phyloP scores from a whole-genome alignment of 2,888 invertebrate genomes.

The Lasioglossum calceatum region DNA sequence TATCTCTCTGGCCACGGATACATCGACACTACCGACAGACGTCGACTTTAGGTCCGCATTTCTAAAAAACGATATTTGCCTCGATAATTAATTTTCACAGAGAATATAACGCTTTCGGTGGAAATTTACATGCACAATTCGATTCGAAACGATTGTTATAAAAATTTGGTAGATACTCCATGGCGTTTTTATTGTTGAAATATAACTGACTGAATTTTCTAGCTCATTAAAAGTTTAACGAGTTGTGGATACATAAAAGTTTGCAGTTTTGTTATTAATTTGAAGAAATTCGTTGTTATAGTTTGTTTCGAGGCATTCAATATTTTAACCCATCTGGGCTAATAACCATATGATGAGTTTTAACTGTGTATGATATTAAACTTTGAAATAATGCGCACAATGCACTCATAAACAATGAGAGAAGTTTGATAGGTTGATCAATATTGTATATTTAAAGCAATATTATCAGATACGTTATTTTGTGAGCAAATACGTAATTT shows the following conservation, averaged over 20 bases:
- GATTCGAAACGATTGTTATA: neutral
- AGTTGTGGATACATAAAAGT: neutral
- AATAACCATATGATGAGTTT: neutral
- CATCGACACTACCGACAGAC: neutral
- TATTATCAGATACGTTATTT: neutral
- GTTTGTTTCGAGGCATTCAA: neutral
- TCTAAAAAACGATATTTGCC: neutral
- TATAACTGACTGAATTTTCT: neutral
- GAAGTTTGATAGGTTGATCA: neutral
- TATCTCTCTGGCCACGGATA: conserved; percentile 22
- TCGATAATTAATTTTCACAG: neutral
- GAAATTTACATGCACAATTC: neutral
- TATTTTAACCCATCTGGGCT: neutral
- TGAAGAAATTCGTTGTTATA: neutral
- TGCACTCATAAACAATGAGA: neutral
- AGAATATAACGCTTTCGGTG: neutral
- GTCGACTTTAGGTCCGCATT: neutral
- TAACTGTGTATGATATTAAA: neutral
- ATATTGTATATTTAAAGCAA: neutral
- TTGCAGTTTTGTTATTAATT: neutral
- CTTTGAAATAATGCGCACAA: neutral
- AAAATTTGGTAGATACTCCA: neutral
- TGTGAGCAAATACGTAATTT: neutral
- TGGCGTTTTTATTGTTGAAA: neutral
- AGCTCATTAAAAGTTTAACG: neutral